phyloP scores from a whole-genome alignment of 1,140 invertebrate genomes.

The Bombus impatiens region DNA sequence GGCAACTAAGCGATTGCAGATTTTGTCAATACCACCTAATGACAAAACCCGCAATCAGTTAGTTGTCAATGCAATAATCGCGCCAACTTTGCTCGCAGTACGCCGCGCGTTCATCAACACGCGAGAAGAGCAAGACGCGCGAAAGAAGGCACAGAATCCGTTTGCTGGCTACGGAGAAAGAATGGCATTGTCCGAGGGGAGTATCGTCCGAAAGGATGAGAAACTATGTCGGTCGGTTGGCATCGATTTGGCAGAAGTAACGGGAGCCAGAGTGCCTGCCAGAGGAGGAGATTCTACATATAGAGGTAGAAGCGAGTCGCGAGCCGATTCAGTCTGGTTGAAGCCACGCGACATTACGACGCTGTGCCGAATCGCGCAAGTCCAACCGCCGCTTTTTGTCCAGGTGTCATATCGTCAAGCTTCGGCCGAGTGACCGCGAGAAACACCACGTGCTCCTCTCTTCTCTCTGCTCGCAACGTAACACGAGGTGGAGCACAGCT shows the following conservation, averaged over 20 bases:
- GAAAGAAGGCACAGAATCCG: too few species aligned
- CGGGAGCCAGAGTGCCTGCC: constrained; percentile 58
- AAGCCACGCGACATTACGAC: constrained; percentile 62
- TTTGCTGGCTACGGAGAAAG: too few species aligned
- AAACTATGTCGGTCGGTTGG: neutral
- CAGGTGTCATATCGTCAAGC: neutral
- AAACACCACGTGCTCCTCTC: neutral
- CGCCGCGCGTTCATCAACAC: too few species aligned
- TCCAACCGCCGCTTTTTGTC: neutral
- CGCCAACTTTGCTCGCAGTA: too few species aligned
- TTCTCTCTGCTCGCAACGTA: too few species aligned
- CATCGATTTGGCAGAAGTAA: constrained; percentile 52
- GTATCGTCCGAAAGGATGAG: neutral
- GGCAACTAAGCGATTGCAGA: too few species aligned
- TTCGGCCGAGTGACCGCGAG: too few species aligned
- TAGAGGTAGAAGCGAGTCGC: constrained; percentile 68
- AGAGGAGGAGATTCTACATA: constrained; percentile 74
- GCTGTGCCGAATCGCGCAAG: constrained; percentile 5
- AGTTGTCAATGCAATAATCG: too few species aligned
- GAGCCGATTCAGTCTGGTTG: constrained; percentile 71
- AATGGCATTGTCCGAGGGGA: neutral
- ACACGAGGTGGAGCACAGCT: too few species aligned
- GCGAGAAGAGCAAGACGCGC: too few species aligned
- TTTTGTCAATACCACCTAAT: too few species aligned
- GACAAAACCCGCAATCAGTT: too few species aligned